Conservation (phyloP, 2,797 vertebrate genomes). For the Pseudotriccus pelzelni region DNA sequence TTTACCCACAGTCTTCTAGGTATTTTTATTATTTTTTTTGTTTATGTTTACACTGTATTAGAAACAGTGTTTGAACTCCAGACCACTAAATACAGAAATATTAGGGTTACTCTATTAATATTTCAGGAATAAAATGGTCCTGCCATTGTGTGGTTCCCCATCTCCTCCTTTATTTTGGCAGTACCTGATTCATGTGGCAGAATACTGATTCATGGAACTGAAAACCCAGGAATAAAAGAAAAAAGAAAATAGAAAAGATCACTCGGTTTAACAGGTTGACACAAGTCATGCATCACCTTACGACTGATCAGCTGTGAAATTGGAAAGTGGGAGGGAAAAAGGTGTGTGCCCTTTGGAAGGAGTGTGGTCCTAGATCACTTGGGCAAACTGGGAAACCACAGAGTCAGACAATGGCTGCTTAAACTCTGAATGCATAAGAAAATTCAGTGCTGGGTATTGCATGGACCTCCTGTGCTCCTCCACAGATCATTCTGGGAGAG, state of each 20-base stretch:
- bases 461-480: fast-evolving
- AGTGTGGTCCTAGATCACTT: neutral
- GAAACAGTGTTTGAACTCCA: neutral
- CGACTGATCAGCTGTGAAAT: neutral
- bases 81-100: neutral
- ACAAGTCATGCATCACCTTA: neutral
- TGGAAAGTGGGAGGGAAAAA: neutral
- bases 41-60: neutral
- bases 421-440: neutral
- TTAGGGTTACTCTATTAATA: neutral
- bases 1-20: neutral
- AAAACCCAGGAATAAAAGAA: neutral
- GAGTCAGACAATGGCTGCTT: neutral
- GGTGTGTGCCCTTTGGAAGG: neutral
- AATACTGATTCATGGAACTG: neutral
- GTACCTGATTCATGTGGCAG: no score
- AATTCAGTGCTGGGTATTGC: neutral
- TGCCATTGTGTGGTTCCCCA: fast-evolving
- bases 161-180: neutral
- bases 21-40: neutral
- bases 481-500: neutral
- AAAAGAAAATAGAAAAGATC: neutral
- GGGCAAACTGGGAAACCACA: neutral
- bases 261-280: neutral
- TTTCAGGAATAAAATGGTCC: neutral